Percentiles rank a stretch among this genome's conserved stretches.
Evolutionary conservation across 2,888 invertebrate species (phyloP).

Genomic region (Dasypogon diadema): DNA sequence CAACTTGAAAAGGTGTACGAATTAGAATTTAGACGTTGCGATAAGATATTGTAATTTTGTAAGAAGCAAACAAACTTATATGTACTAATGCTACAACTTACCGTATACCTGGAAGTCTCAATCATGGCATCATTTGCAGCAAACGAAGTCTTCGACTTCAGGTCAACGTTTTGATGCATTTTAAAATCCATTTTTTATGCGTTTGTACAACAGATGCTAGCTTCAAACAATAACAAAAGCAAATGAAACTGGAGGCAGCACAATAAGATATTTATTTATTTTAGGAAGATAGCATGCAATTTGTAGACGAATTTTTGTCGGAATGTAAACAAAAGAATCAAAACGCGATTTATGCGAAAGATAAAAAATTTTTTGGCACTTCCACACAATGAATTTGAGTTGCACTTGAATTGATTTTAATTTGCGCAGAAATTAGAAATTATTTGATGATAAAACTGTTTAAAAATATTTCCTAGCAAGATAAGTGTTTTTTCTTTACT

Average conservation of each 20-base stretch:
- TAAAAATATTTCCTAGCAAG: neutral
- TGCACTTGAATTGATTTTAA: too few relatives aligned
- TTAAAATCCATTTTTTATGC: slow-evolving; percentile 33
- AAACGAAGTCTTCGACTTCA: slow-evolving; percentile 45
- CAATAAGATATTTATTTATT: too few relatives aligned
- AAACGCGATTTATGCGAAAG: too few relatives aligned
- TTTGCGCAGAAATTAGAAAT: too few relatives aligned
- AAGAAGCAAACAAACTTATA: too few relatives aligned
- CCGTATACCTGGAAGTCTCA: slow-evolving; percentile 45
- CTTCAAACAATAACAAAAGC: slow-evolving; percentile 22
- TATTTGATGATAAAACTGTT: too few relatives aligned
- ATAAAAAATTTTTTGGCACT: too few relatives aligned
- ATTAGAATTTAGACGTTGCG: neutral
- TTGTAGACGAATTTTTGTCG: neutral
- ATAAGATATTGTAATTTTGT: too few relatives aligned
- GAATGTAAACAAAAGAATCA: neutral
- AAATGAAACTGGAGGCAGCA: neutral
- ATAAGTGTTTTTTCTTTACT: slow-evolving; percentile 4
- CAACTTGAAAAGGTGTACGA: slow-evolving; percentile 59
- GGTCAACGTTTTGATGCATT: slow-evolving; percentile 35
- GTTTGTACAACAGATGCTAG: neutral
- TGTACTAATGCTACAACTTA: slow-evolving; percentile 11
- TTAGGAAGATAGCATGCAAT: slow-evolving; percentile 8
- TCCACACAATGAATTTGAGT: too few relatives aligned
- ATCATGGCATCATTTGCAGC: slow-evolving; percentile 38